Evolutionary conservation across 2,888 invertebrate species (phyloP).

Genomic region (Drosophila melanocephala): DNA sequence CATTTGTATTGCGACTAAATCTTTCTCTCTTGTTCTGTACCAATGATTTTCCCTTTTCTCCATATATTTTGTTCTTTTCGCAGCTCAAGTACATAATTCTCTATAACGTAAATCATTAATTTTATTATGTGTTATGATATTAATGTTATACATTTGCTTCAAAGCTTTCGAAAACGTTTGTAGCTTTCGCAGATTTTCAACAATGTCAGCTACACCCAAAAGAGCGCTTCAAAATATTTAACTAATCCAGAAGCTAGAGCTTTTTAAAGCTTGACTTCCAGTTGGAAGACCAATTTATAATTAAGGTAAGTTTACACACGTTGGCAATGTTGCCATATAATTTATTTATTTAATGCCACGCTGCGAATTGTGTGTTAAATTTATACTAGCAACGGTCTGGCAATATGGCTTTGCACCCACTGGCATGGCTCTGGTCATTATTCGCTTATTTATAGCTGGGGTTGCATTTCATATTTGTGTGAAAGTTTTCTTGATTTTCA

Average conservation of each 20-base stretch:
- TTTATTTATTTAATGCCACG: background rate
- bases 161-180: slow-evolving; percentile 5
- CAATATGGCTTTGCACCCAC: background rate
- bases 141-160: background rate
- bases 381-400: background rate
- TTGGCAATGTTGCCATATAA: background rate
- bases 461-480: background rate
- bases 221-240: slow-evolving; percentile 6
- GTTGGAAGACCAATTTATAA: slow-evolving; percentile 29
- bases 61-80: background rate
- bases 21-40: background rate
- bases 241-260: background rate
- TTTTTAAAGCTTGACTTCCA: slow-evolving; percentile 7
- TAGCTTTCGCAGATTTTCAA: slow-evolving; percentile 15
- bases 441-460: background rate
- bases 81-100: background rate
- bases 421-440: background rate
- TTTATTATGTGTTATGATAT: background rate
- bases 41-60: background rate
- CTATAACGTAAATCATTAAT: background rate
- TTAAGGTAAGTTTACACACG: background rate
- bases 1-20: background rate
- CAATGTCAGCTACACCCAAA: slow-evolving; percentile 27
- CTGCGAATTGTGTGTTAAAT: background rate
- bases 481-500: background rate